Percentiles rank a stretch among this genome's conserved stretches.
phyloP scores from a whole-genome alignment of 2,888 invertebrate species.

The Epistrophe grossulariae region DNA sequence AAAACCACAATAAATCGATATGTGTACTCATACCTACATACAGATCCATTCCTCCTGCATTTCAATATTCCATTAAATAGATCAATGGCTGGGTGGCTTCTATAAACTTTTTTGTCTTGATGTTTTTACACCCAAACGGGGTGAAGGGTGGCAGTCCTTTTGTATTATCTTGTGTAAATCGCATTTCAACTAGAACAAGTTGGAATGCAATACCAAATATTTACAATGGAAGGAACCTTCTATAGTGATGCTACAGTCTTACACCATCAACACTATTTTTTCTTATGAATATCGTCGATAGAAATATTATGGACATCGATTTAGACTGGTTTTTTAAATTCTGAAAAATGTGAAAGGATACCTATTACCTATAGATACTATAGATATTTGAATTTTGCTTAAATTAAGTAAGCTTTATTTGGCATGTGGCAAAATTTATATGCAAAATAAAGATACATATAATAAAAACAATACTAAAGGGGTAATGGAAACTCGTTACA shows the following conservation, averaged over 20 bases:
- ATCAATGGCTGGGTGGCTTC: conserved; percentile 2
- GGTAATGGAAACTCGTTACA: no score
- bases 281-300: neutral
- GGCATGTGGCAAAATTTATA: no score
- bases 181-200: conserved; percentile 14
- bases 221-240: neutral
- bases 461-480: no score
- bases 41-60: neutral
- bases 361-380: neutral
- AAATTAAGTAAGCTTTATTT: neutral
- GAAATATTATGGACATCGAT: conserved; percentile 2
- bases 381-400: neutral
- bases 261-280: neutral
- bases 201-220: conserved; percentile 9
- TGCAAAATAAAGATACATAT: no score
- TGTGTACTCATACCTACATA: neutral
- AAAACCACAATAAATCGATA: conserved; percentile 22
- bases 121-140: neutral
- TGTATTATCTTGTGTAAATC: conserved; percentile 14
- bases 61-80: conserved; percentile 15
- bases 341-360: neutral
- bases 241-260: neutral
- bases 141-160: neutral
- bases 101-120: conserved; percentile 5
- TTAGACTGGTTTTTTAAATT: neutral